Percentiles rank a stretch among this genome's conserved stretches.
phyloP scores from a whole-genome alignment of 1,140 invertebrate species.

The Batillaria attramentaria region DNA sequence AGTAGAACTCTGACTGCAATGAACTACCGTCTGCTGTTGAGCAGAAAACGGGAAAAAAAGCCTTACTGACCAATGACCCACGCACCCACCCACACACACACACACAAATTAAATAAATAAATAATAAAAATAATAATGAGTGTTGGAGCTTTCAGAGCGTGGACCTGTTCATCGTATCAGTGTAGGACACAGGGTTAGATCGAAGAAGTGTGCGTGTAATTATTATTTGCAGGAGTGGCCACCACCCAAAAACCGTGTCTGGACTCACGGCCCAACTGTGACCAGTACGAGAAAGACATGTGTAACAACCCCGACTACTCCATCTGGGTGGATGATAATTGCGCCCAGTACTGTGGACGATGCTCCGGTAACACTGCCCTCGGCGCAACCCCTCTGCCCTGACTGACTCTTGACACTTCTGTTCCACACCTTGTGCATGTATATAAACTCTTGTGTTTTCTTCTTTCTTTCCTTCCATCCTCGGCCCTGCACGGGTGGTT shows the following conservation, averaged over 20 bases:
- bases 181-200: not conserved
- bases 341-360: constrained; percentile 34
- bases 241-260: constrained; percentile 31
- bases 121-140: not conserved
- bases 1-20: not conserved
- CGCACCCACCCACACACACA: too few relatives aligned
- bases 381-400: not conserved
- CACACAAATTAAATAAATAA: too few relatives aligned
- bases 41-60: not conserved
- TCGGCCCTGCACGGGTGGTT: not conserved
- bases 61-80: too few relatives aligned
- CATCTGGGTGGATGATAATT: constrained; percentile 43
- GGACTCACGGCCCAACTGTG: constrained; percentile 32
- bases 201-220: not conserved
- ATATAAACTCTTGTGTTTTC: not conserved
- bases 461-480: not conserved
- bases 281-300: constrained; percentile 21
- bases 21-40: too few relatives aligned
- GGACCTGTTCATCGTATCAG: not conserved
- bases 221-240: constrained; percentile 26
- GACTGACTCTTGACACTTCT: not conserved
- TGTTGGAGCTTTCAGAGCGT: not conserved
- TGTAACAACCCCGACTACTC: constrained; percentile 39
- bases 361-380: constrained; percentile 30
- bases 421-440: not conserved